These are phyloP conservation scores for Rhopalosiphum padi DNA, from an alignment of 1,140 invertebrate genomes.

Conservation along the genomic window DNA sequence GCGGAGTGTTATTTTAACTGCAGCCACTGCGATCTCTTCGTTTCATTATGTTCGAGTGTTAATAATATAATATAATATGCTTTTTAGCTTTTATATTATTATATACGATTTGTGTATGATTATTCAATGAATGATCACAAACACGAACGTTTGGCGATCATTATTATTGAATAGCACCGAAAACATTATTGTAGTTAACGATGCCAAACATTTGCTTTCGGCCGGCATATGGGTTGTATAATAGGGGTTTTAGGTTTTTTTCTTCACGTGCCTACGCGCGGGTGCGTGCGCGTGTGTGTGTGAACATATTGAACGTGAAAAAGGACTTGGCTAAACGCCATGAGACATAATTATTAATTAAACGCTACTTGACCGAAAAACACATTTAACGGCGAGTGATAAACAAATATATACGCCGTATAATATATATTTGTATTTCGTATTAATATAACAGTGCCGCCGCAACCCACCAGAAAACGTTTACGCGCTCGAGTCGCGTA, in stretches of 20 bases:
- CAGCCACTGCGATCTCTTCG: too few species aligned
- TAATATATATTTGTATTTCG: not conserved
- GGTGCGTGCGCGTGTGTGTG: too few species aligned
- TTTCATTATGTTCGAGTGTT: not conserved
- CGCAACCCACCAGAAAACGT: not conserved
- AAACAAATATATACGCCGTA: not conserved
- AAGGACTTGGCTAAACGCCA: not conserved
- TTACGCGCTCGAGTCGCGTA: not conserved
- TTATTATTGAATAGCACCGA: not conserved
- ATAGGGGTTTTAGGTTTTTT: not conserved
- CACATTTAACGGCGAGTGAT: slow-evolving; percentile 31
- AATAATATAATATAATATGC: not conserved
- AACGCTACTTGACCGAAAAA: slow-evolving; percentile 25
- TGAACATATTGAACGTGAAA: not conserved
- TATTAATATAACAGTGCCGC: not conserved
- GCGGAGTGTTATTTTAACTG: not conserved
- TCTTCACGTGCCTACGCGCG: not conserved
- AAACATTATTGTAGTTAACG: slow-evolving; percentile 29
- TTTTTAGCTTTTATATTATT: not conserved
- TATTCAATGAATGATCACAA: not conserved
- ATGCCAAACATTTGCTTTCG: slow-evolving; percentile 37
- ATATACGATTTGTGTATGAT: not conserved
- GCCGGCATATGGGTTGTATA: not conserved
- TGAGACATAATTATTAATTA: slow-evolving; percentile 17
- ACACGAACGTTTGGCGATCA: not conserved